Percentiles rank a stretch among this genome's conserved stretches.
Conservation (phyloP, 2,797 vertebrate genomes). For the Hippoglossus hippoglossus region DNA sequence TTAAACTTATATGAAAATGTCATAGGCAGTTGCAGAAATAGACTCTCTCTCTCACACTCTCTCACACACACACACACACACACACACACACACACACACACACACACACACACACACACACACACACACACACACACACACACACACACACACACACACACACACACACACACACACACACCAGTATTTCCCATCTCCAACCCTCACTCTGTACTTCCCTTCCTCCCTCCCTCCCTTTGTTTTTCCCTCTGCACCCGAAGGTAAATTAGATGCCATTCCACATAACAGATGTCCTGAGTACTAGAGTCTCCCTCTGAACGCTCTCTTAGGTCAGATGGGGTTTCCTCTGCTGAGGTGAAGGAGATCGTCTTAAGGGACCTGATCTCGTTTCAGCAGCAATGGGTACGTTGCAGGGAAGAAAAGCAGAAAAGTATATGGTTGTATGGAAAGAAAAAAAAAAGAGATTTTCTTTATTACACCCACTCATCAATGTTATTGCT, state of each 20-base stretch:
- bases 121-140: slow-evolving; percentile 6
- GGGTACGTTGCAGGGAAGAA: slow-evolving; percentile 10
- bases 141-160: background rate
- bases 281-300: slow-evolving; percentile 71
- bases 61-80: background rate
- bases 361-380: slow-evolving; percentile 50
- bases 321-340: slow-evolving; percentile 64
- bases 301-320: slow-evolving; percentile 45
- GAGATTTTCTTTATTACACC: background rate
- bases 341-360: slow-evolving; percentile 56
- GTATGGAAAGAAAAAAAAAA: slow-evolving; percentile 6
- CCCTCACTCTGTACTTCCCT: slow-evolving; percentile 12
- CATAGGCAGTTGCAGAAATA: background rate
- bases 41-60: too few species aligned
- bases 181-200: slow-evolving; percentile 10
- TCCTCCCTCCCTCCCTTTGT: slow-evolving; percentile 26
- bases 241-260: slow-evolving; percentile 56
- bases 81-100: slow-evolving; percentile 12
- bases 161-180: slow-evolving; percentile 12
- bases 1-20: background rate
- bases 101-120: background rate
- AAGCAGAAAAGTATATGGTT: slow-evolving; percentile 24
- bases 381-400: slow-evolving; percentile 65
- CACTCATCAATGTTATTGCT: slow-evolving; percentile 7
- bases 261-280: slow-evolving; percentile 69